A percentile compares a stretch with the other conserved stretches of the same genome.
phyloP scores from a whole-genome alignment of 1,140 invertebrate genomes.

The Scaptomyza hsui region DNA sequence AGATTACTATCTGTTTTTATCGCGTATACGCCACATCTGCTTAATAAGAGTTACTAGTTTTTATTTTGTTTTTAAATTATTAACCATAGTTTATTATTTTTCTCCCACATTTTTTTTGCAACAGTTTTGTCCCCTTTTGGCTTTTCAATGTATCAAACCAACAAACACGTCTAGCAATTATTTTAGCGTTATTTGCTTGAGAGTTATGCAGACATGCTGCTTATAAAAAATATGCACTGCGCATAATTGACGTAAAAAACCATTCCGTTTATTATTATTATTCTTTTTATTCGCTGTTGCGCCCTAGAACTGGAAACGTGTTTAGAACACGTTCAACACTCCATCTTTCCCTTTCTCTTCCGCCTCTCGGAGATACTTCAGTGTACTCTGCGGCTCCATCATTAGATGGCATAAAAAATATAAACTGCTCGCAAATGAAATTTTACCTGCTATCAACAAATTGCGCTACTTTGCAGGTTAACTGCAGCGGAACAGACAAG shows the following conservation, averaged over 20 bases:
- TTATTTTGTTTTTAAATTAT: too few relatives aligned
- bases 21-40: too few relatives aligned
- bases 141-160: background rate
- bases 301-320: slow-evolving; percentile 50
- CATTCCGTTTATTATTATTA: slow-evolving; percentile 65
- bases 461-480: slow-evolving; percentile 82
- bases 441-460: slow-evolving; percentile 81
- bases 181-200: slow-evolving; percentile 19
- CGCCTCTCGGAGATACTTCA: background rate
- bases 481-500: slow-evolving; percentile 76
- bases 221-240: slow-evolving; percentile 8
- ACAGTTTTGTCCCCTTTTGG: background rate
- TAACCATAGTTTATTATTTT: too few relatives aligned
- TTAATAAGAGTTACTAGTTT: too few relatives aligned
- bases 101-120: too few relatives aligned
- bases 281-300: background rate
- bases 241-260: slow-evolving; percentile 65
- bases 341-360: background rate
- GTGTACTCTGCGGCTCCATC: slow-evolving; percentile 45
- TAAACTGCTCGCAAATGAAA: slow-evolving; percentile 74
- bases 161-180: slow-evolving; percentile 22
- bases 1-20: too few relatives aligned
- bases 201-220: slow-evolving; percentile 15
- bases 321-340: slow-evolving; percentile 60
- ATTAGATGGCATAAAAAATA: slow-evolving; percentile 68